A percentile compares a stretch with the other conserved stretches of the same genome.
Conservation (phyloP, 2,113 vertebrate species). For the Pteruthius melanotis region DNA sequence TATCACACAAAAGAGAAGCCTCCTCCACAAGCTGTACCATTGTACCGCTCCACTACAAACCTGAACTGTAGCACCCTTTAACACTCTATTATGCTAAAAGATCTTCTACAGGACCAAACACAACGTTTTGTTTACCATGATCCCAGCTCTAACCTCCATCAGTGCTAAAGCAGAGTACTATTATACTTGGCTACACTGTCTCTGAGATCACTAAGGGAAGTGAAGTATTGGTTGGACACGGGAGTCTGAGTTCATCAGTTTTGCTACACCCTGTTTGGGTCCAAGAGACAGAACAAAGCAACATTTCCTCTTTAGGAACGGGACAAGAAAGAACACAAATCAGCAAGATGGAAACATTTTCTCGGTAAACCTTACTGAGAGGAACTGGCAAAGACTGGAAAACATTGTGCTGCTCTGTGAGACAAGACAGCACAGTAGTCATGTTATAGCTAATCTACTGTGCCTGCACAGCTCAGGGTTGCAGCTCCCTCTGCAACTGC, state of each 20-base stretch:
- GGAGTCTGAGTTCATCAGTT: neutral
- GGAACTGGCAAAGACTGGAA: neutral
- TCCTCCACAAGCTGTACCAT: neutral
- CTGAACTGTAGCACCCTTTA: neutral
- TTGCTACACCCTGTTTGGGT: neutral
- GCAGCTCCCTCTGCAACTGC: neutral
- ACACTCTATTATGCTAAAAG: neutral
- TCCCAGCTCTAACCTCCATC: neutral
- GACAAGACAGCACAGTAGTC: neutral
- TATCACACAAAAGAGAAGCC: neutral
- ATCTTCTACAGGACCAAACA: neutral
- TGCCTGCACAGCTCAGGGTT: neutral
- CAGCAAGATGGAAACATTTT: neutral
- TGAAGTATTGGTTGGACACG: neutral
- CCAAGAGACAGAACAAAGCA: neutral
- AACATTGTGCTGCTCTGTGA: neutral
- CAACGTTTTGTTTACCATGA: rapidly evolving
- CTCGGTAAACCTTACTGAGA: neutral
- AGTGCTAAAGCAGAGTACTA: neutral
- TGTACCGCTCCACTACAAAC: neutral
- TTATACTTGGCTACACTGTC: neutral
- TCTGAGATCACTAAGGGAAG: neutral
- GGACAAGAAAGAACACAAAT: neutral
- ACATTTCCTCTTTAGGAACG: neutral
- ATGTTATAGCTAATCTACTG: neutral